These are phyloP conservation scores for Perca schrenkii DNA, from an alignment of 2,113 vertebrate species.

Conservation along the genomic window DNA sequence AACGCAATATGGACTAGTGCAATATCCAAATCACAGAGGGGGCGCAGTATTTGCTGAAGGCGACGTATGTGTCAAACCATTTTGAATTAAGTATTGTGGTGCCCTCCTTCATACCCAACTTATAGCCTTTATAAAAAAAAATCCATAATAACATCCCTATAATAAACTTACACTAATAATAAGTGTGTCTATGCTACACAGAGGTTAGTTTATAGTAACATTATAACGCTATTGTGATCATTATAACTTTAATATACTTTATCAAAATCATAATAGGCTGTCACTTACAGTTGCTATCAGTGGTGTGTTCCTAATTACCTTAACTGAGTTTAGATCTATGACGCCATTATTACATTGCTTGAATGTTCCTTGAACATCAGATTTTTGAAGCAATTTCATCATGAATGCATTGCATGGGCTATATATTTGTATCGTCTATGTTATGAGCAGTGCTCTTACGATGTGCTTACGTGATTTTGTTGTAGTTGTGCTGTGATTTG, in stretches of 20 bases:
- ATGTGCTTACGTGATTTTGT: neutral
- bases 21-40: no score
- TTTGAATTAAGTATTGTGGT: no score
- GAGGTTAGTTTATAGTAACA: neutral
- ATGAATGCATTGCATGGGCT: no score
- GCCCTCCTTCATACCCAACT: neutral
- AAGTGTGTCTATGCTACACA: neutral
- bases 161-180: neutral
- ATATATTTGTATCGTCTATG: no score
- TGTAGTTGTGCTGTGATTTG: neutral
- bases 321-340: neutral
- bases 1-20: no score
- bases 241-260: neutral
- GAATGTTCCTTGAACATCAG: neutral
- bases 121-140: neutral
- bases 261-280: constrained; percentile 1
- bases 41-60: no score
- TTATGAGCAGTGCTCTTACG: neutral
- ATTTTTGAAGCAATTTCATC: neutral
- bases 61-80: no score
- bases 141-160: neutral
- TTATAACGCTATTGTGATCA: neutral
- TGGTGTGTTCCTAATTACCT: neutral
- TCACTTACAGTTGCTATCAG: neutral
- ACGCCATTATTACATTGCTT: neutral